Percentiles rank a stretch among this genome's conserved stretches.
phyloP scores from a whole-genome alignment of 2,888 invertebrate species.

The Andrena praecox region DNA sequence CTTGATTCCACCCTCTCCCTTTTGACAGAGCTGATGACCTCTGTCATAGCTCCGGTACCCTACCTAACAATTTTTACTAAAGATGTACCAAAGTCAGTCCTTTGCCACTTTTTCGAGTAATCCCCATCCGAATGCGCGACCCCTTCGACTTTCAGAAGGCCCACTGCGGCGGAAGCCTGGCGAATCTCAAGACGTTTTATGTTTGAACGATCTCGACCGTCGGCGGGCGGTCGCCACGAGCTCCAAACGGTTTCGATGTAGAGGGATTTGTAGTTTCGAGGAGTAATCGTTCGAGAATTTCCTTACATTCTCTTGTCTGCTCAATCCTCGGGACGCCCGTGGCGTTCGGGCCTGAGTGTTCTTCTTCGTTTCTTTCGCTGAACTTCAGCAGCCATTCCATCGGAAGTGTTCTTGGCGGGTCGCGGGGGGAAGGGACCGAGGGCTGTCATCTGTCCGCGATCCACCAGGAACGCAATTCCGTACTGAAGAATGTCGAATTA shows the following conservation, averaged over 20 bases:
- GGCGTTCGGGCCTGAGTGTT: constrained; percentile 31
- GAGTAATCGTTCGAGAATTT: constrained; percentile 49
- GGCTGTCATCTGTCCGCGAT: neutral
- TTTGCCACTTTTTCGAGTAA: no score
- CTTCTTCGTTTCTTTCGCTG: constrained; percentile 51
- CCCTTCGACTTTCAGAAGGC: neutral
- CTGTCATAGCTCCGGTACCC: neutral
- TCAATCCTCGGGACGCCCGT: constrained; percentile 57
- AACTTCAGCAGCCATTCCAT: constrained; percentile 66
- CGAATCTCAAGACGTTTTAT: neutral
- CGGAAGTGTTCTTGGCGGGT: constrained; percentile 50
- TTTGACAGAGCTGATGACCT: no score
- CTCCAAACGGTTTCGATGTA: constrained; percentile 39
- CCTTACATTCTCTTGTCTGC: constrained; percentile 63
- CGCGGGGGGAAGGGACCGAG: neutral
- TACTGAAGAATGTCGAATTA: constrained; percentile 49
- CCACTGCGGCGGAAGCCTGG: neutral
- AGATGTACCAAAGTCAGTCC: neutral
- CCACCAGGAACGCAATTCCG: constrained; percentile 42
- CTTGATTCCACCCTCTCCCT: no score
- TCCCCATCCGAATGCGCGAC: no score
- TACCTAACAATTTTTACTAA: neutral
- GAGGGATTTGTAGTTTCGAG: constrained; percentile 29
- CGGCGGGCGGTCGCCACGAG: neutral
- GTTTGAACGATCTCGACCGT: neutral